Base-by-base conservation (phyloP, 1,140 invertebrate species). In the Achroia grisella region DNA sequence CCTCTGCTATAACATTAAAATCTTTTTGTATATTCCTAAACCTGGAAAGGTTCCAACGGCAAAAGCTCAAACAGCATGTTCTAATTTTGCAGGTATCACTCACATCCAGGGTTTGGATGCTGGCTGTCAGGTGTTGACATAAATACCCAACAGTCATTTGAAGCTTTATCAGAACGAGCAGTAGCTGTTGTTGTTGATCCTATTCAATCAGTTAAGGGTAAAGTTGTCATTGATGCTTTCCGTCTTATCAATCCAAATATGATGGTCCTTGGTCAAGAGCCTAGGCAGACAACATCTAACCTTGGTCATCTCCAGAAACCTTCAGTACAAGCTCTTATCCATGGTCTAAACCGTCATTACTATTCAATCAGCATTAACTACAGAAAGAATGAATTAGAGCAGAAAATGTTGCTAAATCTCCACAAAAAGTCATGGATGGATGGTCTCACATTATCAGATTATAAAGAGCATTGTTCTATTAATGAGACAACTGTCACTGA, bases 341-440 rank as follows among this genome's bases (percentile, higher is more conserved):
- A 99, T 78, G 98, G 98, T 12, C 87, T 99, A 1, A 99, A 99
- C 81, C 91, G 98, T 56, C 98, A 99, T 87, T 99, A 99, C 76
- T 99, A 99, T 80, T 99, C 97, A 13, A 99, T 99, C 69, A 97
- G 97, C 76, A 99, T 99, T 71, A 99, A 99, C 86, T 99, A 99
- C 86, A 91, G 97, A 45, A 99, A 99, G 84, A 99, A 99, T 88
- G 97, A 99, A 85, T 83, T 99, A 37, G 98, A 99, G 86, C 98
- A 99, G 74, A 99, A 98, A 89, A 99, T 99, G 98, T 87, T 99
- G 30, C 85, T 99, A 17, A 99, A 99, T 89, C 87, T 99, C 35
- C 97, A 99, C 78, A 99, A 99, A 87, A 98, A 99, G 83, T 98
- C 96, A 1, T 99, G 98, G 98, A 98, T 98, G 90, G 98, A 99